phyloP scores from a whole-genome alignment of 2,888 invertebrate species.

The Gnatocerus cornutus region DNA sequence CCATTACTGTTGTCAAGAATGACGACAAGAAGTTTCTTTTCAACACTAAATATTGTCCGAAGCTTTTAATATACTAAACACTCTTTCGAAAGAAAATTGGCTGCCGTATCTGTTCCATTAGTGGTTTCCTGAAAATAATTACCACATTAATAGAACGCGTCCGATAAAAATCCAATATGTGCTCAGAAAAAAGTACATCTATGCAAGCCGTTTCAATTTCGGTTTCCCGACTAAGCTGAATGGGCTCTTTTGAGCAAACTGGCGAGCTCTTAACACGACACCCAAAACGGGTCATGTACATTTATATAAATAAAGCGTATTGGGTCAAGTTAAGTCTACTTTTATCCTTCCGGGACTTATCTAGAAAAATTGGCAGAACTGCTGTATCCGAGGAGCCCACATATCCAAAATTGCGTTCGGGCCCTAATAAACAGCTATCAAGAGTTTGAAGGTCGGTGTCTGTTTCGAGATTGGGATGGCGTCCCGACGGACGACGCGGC shows the following conservation, averaged over 20 bases:
- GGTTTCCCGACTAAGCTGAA: slow-evolving; percentile 15
- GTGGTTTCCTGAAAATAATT: slow-evolving; percentile 17
- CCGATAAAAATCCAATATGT: slow-evolving; percentile 15
- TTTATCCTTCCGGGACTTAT: slow-evolving; percentile 15
- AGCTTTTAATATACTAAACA: neutral
- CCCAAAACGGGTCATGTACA: slow-evolving; percentile 24
- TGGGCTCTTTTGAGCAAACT: slow-evolving; percentile 25
- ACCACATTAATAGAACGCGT: slow-evolving; percentile 14
- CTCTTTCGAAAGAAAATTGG: neutral
- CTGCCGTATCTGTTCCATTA: slow-evolving; percentile 1
- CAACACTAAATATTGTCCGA: neutral
- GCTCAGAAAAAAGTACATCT: slow-evolving; percentile 1
- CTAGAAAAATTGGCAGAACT: slow-evolving; percentile 24
- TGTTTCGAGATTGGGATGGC: slow-evolving; percentile 43
- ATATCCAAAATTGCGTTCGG: slow-evolving; percentile 31
- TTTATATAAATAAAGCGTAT: slow-evolving; percentile 36
- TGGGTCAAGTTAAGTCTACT: slow-evolving; percentile 20
- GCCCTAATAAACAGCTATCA: slow-evolving; percentile 35
- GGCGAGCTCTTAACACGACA: slow-evolving; percentile 8
- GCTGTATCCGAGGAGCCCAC: slow-evolving; percentile 11
- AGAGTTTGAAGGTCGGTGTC: slow-evolving; percentile 45
- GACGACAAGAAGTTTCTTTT: neutral
- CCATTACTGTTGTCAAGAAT: neutral
- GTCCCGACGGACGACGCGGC: slow-evolving; percentile 58
- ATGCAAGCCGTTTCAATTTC: slow-evolving; percentile 17